Base-by-base conservation (phyloP, 2,888 invertebrate species). In the Hemicrepidius hirtus region DNA sequence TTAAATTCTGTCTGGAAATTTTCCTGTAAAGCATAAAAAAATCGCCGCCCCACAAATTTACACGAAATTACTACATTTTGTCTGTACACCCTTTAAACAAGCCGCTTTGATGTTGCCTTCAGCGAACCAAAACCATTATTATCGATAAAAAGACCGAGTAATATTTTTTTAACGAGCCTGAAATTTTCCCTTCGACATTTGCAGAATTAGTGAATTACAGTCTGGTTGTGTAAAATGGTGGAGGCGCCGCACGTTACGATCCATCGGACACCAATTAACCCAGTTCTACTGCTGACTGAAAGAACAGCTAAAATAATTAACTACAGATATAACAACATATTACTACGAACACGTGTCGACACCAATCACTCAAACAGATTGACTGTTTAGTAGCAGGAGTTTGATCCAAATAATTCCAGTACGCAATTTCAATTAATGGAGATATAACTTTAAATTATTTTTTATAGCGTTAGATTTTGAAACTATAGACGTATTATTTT, bases 241-340 rank as follows among this genome's bases (percentile, higher is more conserved):
- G 57, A 57, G 57, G 37, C 37, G 57, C 57, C 57, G 5, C 28
- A 13, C 13, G 53, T 57, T 37, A 57, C 57, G 37, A 37, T 35
- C 20, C 57, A 57, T 57, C 57, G 57, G 10, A 16, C 37, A 21
- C 20, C 57, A 57, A 57, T 57, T 57, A 57, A 57, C 57, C 57
- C 57, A 57, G 37, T 37, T 57, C 57, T 3, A 4, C 18, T 3
- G 12, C 18, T 20, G 18, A 37, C 37, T 57, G 37, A 37, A 57
- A 57, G 37, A 57, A 37, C 57, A 18, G 37, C 57, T 57, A 20
- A 57, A 57, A 57, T 57, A 57, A 57, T 57, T 57, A 57, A 57
- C 37, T 20, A 16, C 12, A 12, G 18, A 57, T 55, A 55, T 32
- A 55, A 55, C 35, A 55, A 32, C 35, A 57, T 37, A n/a, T n/a